A percentile compares a stretch with the other conserved stretches of the same genome.
Evolutionary conservation across 2,797 vertebrate species (phyloP).

Genomic region (Rhincodon typus): DNA sequence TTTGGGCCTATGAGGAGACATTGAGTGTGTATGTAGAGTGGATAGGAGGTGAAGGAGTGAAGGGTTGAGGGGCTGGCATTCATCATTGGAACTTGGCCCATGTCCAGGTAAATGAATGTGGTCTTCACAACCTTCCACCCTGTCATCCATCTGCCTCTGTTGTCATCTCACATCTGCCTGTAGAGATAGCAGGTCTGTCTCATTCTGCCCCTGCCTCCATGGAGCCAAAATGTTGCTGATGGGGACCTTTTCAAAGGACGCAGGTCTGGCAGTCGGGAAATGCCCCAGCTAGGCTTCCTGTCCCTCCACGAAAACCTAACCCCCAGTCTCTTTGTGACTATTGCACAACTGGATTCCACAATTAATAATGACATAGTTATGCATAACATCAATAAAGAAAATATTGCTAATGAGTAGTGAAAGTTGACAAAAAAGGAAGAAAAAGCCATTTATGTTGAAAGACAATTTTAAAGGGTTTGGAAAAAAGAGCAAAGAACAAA

Average conservation of each 20-base stretch:
- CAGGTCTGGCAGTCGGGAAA: background rate
- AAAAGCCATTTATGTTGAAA: no score
- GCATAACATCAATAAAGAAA: background rate
- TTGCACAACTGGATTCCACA: background rate
- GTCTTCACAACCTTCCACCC: no score
- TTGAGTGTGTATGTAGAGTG: background rate
- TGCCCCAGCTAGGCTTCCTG: background rate
- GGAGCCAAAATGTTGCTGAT: background rate
- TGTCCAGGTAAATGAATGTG: background rate
- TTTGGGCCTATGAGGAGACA: no score
- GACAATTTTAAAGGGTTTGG: no score
- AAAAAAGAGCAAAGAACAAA: no score
- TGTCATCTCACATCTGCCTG: background rate
- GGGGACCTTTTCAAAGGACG: background rate
- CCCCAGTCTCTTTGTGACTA: background rate
- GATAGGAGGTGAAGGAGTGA: background rate
- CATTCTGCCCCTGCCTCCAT: background rate
- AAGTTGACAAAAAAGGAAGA: no score
- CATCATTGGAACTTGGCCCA: no score
- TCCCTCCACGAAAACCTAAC: background rate
- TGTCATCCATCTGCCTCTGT: background rate
- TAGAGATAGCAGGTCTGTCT: background rate
- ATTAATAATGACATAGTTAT: background rate
- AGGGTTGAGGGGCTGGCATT: background rate
- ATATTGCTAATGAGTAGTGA: no score